Conservation (phyloP, 2,888 invertebrate species). For the Luperina nickerlii region DNA sequence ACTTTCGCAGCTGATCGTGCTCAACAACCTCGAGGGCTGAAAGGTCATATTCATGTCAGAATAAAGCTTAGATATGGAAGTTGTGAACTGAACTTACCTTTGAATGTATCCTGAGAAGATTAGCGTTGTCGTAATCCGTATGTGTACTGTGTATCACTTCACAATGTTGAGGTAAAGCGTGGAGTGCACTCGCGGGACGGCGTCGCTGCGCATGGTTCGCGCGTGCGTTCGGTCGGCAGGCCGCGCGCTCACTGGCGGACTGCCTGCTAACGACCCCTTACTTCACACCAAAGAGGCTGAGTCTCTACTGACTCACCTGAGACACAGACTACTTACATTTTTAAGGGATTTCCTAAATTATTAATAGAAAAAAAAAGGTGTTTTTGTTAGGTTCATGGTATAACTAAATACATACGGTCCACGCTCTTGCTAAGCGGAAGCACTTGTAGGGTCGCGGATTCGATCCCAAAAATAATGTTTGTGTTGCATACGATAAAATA, state of each 20-base stretch:
- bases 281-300: constrained; percentile 37
- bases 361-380: background rate
- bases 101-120: constrained; percentile 58
- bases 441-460: background rate
- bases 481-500: background rate
- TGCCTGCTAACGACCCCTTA: constrained; percentile 59
- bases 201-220: constrained; percentile 81
- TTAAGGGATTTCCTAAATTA: constrained; percentile 37
- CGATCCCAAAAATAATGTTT: background rate
- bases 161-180: constrained; percentile 78
- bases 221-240: constrained; percentile 80
- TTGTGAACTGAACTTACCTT: constrained; percentile 70
- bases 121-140: constrained; percentile 75
- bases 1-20: constrained; percentile 86
- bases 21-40: constrained; percentile 66
- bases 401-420: background rate
- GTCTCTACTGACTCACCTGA: constrained; percentile 58
- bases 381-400: background rate
- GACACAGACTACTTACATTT: constrained; percentile 1
- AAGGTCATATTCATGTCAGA: constrained; percentile 66
- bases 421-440: background rate
- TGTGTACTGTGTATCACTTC: constrained; percentile 80
- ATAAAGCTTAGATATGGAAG: constrained; percentile 6
- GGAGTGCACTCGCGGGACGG: constrained; percentile 82
- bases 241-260: constrained; percentile 82